These are phyloP conservation scores for Dastarcus helophoroides DNA, from an alignment of 2,888 invertebrate species.

Conservation along the genomic window DNA sequence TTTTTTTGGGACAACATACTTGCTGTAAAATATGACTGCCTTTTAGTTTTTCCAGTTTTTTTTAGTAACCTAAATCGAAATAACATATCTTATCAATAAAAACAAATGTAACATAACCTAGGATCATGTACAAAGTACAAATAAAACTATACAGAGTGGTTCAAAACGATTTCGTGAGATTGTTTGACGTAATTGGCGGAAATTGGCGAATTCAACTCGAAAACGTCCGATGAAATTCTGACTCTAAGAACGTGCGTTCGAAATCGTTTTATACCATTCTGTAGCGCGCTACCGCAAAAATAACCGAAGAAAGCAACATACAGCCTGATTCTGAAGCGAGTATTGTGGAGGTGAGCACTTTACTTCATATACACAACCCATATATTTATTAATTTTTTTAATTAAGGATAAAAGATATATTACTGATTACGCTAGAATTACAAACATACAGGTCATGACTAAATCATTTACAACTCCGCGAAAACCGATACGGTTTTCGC, in stretches of 20 bases:
- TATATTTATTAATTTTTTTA: too few species aligned
- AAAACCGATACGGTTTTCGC: conserved; percentile 3
- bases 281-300: neutral
- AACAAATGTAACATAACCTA: too few species aligned
- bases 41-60: neutral
- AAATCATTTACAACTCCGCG: neutral
- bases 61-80: neutral
- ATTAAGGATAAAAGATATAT: neutral
- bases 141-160: conserved; percentile 1
- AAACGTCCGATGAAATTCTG: too few species aligned
- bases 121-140: too few species aligned
- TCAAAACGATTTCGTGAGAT: neutral
- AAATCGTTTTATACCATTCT: too few species aligned
- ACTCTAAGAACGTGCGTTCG: too few species aligned
- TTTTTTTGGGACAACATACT: neutral
- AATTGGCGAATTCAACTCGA: too few species aligned
- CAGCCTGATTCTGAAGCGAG: conserved; percentile 16
- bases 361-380: conserved; percentile 14
- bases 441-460: neutral
- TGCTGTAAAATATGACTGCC: too few species aligned
- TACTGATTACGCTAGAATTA: neutral
- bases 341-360: conserved; percentile 17
- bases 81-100: conserved; percentile 1
- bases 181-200: neutral
- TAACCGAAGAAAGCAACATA: conserved; percentile 7